Base-by-base conservation (phyloP, 2,888 invertebrate species). In the Sepioteuthis lessoniana region DNA sequence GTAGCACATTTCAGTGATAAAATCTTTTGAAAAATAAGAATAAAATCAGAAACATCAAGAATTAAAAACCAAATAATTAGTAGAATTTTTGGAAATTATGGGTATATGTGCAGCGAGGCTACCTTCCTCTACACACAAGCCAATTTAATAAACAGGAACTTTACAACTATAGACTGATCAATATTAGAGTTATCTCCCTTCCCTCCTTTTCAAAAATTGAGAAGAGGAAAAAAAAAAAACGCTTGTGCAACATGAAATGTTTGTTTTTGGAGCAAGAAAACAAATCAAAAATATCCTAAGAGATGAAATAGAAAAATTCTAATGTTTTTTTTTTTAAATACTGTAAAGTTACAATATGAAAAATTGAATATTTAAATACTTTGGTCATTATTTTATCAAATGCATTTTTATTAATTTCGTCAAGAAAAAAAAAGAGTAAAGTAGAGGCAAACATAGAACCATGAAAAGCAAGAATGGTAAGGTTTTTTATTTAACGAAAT, bases 171-270 rank as follows among this genome's bases (percentile, higher is more conserved):
- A n/a, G 76, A 35, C 76, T 10, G n/a, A 76, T 76, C n/a, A 76
- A 76, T 76, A 76, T 76, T 76, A 76, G 76, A 76, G 76, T 76
- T 76, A 76, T n/a, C n/a, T 76, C 76, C 76, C 76, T 76, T 76
- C 19, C 76, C 16, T 35, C 16, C 13, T 13, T 35, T n/a, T 76
- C 35, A 76, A 76, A 76, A n/a, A 76, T 16, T 76, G 35, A n/a
- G 13, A 13, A 2, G 16, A 76, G 76, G 13, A 76, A 76, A 76
- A 10, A 31, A 76, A 76, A 10, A 31, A 76, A n/a, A n/a, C n/a
- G 2, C n/a, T n/a, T 25, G 25, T 55, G 21, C 55, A 55, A 55
- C 25, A 76, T 3, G 2, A 76, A 76, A 16, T 76, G 76, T 76
- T n/a, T 76, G 13, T 76, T 55, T 76, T 35, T n/a, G 10, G n/a